Percentiles rank a stretch among this genome's conserved stretches.
Evolutionary conservation across 2,113 vertebrate genomes (phyloP).

Genomic region (Sprattus sprattus): DNA sequence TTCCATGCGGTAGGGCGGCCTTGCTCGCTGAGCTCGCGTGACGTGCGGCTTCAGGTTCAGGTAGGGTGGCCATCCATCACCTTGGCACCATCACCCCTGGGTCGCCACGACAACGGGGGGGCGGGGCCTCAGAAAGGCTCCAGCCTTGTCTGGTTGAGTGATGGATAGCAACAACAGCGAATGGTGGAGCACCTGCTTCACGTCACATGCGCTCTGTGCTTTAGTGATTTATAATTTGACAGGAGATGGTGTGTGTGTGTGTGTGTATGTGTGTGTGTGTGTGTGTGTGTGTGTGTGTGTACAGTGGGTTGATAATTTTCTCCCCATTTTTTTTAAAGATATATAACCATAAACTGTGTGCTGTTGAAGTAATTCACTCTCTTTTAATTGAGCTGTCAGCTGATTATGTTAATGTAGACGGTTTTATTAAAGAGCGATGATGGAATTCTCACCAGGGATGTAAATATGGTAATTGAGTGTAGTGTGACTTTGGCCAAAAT

Average conservation of each 20-base stretch:
- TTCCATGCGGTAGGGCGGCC: slow-evolving; percentile 20
- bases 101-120: slow-evolving; percentile 41
- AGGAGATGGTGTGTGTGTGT: not conserved
- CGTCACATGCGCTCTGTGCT: not conserved
- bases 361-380: not conserved
- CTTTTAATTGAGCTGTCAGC: not conserved
- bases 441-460: not conserved
- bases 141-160: slow-evolving; percentile 9
- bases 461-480: not conserved
- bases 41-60: not conserved
- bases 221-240: slow-evolving; percentile 9
- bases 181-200: slow-evolving; percentile 2
- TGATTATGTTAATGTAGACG: not conserved
- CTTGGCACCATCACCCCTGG: slow-evolving; percentile 27
- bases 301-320: not conserved
- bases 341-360: not conserved
- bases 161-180: slow-evolving; percentile 39
- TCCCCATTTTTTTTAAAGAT: not conserved
- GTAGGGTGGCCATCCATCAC: slow-evolving; percentile 38
- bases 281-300: not conserved
- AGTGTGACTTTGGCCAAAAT: not conserved
- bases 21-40: not conserved
- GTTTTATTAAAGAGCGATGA: not conserved
- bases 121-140: slow-evolving; percentile 17
- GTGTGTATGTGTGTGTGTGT: not conserved